Evolutionary conservation across 92 coral and sea anemone genomes (phyloP).

Genomic region (Phenganax stokvisi): DNA sequence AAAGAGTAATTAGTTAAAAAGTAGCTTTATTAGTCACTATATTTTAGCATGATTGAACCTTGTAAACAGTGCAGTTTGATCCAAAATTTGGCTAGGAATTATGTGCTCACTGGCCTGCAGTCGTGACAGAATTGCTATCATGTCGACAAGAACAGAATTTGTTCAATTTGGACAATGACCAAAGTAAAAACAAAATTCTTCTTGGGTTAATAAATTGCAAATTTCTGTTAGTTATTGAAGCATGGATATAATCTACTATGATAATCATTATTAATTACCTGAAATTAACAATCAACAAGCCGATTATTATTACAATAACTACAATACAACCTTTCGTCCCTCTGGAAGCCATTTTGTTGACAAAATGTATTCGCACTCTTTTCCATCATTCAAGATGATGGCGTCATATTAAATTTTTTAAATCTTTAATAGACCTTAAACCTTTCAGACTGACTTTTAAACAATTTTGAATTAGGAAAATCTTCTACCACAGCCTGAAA

Average conservation of each 20-base stretch:
- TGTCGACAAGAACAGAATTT: no score
- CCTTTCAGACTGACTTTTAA: neutral
- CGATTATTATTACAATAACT: conserved; percentile 14
- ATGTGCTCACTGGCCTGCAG: no score
- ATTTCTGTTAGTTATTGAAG: neutral
- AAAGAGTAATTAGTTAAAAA: no score
- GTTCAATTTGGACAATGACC: no score
- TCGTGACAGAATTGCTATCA: no score
- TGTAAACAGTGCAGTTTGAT: no score
- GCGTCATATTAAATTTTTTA: no score
- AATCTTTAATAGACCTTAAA: neutral
- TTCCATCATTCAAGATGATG: neutral
- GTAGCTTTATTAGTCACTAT: no score
- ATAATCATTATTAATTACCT: conserved; percentile 1
- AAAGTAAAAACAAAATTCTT: no score
- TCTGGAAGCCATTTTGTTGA: conserved; percentile 31
- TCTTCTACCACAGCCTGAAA: no score
- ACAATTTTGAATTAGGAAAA: neutral
- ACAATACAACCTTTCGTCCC: conserved; percentile 29
- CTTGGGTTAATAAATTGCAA: neutral
- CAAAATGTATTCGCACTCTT: neutral
- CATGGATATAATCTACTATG: neutral
- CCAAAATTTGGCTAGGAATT: no score
- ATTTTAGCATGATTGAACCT: no score
- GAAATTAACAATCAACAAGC: conserved; percentile 22